Conservation (phyloP, 2,113 vertebrate species). For the Ia io region DNA sequence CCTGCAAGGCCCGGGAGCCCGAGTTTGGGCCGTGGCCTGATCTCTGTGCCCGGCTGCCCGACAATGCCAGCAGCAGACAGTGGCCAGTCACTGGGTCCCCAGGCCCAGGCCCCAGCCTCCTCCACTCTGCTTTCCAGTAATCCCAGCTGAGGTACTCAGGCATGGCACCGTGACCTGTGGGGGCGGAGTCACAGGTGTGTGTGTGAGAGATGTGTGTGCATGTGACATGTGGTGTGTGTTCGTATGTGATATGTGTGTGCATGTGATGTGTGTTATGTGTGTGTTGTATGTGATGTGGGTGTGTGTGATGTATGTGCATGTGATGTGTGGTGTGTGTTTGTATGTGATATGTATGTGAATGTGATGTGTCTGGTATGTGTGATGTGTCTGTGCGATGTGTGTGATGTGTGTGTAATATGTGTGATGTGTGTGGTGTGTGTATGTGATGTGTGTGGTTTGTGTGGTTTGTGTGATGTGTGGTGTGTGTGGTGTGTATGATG, state of each 20-base stretch:
- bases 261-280: too few species aligned
- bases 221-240: too few species aligned
- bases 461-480: accelerated
- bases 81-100: background rate
- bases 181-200: too few species aligned
- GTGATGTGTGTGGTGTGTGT: background rate
- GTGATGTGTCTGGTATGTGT: too few species aligned
- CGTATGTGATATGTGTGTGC: background rate
- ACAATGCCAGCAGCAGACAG: background rate
- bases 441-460: too few species aligned
- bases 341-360: too few species aligned
- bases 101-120: background rate
- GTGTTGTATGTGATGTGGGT: accelerated
- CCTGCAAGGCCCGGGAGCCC: background rate
- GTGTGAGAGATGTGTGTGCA: background rate
- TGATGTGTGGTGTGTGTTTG: too few species aligned
- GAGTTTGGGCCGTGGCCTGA: background rate
- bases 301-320: too few species aligned
- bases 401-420: too few species aligned
- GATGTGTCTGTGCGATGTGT: background rate
- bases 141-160: accelerated
- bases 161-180: accelerated
- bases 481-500: too few species aligned
- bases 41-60: background rate
- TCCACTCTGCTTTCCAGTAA: background rate